phyloP scores from a whole-genome alignment of 2,113 vertebrate species.

The Tenrec ecaudatus region DNA sequence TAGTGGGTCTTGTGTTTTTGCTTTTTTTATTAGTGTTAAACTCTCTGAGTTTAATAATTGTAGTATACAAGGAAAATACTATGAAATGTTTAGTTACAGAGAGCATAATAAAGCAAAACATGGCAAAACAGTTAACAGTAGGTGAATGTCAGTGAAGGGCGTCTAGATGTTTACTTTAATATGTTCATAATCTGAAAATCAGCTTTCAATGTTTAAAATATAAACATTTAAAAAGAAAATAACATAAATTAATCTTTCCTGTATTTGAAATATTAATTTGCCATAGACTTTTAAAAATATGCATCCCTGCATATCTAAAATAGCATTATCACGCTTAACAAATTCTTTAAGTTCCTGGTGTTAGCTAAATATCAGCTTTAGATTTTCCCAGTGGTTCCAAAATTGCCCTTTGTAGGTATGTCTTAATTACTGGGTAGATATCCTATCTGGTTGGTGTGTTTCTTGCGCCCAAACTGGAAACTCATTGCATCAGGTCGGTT shows the following conservation, averaged over 20 bases:
- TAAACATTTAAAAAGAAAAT: conserved; percentile 24
- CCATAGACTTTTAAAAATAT: conserved; percentile 13
- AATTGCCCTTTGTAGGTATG: neutral
- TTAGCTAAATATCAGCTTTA: neutral
- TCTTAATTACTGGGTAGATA: too few relatives aligned
- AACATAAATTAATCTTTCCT: neutral
- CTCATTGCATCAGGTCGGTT: neutral
- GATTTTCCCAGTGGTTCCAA: neutral
- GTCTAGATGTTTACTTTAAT: neutral
- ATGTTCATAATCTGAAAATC: conserved; percentile 5
- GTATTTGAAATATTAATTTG: conserved; percentile 22
- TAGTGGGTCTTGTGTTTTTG: too few relatives aligned
- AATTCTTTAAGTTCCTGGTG: conserved; percentile 42
- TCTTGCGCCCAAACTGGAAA: too few relatives aligned
- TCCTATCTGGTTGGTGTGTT: neutral
- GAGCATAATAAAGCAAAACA: neutral
- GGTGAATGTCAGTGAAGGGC: neutral
- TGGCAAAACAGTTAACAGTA: conserved; percentile 26
- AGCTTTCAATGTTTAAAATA: neutral
- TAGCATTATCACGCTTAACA: conserved; percentile 6
- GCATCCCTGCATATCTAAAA: neutral
- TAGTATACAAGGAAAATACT: neutral
- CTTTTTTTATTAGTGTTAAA: conserved; percentile 5
- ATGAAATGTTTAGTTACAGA: neutral
- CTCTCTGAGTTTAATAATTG: conserved; percentile 13